phyloP scores from a whole-genome alignment of 2,888 invertebrate genomes.

The Helleia helle region DNA sequence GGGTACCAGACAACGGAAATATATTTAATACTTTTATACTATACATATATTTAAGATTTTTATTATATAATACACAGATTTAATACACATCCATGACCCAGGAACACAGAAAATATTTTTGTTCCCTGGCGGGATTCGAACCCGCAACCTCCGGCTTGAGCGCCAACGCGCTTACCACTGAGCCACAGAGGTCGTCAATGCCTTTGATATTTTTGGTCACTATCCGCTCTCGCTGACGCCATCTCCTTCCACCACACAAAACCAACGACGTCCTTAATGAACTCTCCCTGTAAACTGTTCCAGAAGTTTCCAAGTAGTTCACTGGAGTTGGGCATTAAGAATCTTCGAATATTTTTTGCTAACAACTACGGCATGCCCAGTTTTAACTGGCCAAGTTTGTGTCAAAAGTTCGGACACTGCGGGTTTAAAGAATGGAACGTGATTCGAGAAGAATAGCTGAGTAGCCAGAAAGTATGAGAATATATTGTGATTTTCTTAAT shows the following conservation, averaged over 20 bases:
- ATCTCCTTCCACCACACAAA: slow-evolving; percentile 27
- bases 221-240: slow-evolving; percentile 17
- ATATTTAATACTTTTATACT: no score
- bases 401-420: slow-evolving; percentile 13
- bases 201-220: no score
- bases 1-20: no score
- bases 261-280: slow-evolving; percentile 59
- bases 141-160: no score
- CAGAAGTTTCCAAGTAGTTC: slow-evolving; percentile 53
- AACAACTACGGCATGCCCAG: slow-evolving; percentile 17
- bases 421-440: not conserved
- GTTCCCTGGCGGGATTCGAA: no score
- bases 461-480: not conserved
- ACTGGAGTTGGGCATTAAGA: slow-evolving; percentile 41
- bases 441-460: not conserved
- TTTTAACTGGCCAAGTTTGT: slow-evolving; percentile 23
- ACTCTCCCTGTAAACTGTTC: slow-evolving; percentile 55
- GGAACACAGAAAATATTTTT: no score
- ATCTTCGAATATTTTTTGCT: slow-evolving; percentile 41
- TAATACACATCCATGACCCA: no score
- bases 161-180: no score
- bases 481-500: no score
- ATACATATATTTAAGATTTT: no score
- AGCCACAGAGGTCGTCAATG: no score
- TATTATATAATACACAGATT: no score